A percentile compares a stretch with the other conserved stretches of the same genome.
Evolutionary conservation across 2,113 vertebrate genomes (phyloP).

Genomic region (Leptobrachium ailaonicum): DNA sequence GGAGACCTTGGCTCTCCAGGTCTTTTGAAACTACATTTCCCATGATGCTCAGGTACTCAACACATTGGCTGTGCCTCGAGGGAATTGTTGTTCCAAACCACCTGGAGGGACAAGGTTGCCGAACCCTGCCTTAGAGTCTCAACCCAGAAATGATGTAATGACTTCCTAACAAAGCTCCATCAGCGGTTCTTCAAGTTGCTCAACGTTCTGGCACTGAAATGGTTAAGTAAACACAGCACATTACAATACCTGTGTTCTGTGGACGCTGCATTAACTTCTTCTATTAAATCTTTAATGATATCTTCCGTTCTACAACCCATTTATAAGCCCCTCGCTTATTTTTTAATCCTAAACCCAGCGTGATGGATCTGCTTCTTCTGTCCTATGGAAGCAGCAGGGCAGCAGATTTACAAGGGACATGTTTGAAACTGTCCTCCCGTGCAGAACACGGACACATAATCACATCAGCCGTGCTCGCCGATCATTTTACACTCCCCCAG

Average conservation of each 20-base stretch:
- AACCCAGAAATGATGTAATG: not conserved
- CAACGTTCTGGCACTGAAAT: not conserved
- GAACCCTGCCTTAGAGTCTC: not conserved
- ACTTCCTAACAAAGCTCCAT: not conserved
- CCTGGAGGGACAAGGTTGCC: too few species aligned
- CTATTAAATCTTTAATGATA: not conserved
- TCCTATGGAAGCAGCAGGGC: not conserved
- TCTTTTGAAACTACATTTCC: too few species aligned
- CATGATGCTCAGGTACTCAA: too few species aligned
- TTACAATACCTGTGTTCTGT: not conserved
- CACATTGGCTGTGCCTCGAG: too few species aligned
- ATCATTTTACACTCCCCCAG: too few species aligned
- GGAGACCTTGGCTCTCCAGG: too few species aligned
- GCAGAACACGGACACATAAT: not conserved
- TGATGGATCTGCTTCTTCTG: slow-evolving; percentile 3
- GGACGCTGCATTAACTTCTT: not conserved
- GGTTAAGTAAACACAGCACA: not conserved
- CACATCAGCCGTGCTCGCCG: not conserved
- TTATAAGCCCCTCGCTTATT: not conserved
- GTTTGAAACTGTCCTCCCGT: not conserved
- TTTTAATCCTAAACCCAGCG: slow-evolving; percentile 25
- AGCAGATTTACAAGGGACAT: not conserved
- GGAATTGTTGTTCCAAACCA: too few species aligned
- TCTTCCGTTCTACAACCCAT: slow-evolving; percentile 1
- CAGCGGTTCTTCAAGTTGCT: not conserved